Evolutionary conservation across 2,797 vertebrate species (phyloP), one percentile per base, ranked within the genome.

Genomic region (Pseudochaenichthys georgianus): DNA sequence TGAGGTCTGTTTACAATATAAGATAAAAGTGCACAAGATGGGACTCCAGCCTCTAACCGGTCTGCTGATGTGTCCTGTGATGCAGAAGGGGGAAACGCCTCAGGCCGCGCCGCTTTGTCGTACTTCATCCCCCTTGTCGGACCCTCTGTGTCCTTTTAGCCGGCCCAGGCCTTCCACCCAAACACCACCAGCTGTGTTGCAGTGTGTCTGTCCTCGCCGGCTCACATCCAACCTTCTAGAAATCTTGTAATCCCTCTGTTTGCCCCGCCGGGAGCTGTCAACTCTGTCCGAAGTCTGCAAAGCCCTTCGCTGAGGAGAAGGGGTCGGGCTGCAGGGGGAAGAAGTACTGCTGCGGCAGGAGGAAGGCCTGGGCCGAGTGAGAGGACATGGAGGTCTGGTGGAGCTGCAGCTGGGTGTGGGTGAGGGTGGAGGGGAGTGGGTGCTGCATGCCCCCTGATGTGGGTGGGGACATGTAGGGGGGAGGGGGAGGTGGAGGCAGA

Each of bases 311-410:
- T 0, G 93, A 85, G 0, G 95, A 50, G 11, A 96, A 95, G 28
- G 95, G 90, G 48, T 99, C 98, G 0, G 96, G 91, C 84, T 96
- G 96, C 75, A 98, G 84, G 0, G 97, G 95, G 85, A 97, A 99
- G 75, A 98, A 97, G 93, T 96, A 99, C 2, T 97, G 98, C n/a
- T 97, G 95, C 0, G 97, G 96, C 73, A 97, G 91, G 58, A 98
- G 94, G 89, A 98, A 98, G 66, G 68, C 76, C 84, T 94, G 93
- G 16, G 90, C 45, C 9, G 86, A 75, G 73, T 93, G 96, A 57
- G 95, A 64, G 0, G 77, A 8, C 52, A 85, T 70, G 48, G 88
- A 23, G 87, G 87, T 41, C 87, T 92, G 88, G 69, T 94, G 94
- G 58, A 93, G 91, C 89, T 95, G 94, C 28, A 93, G 78, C 74